Percentiles rank a stretch among this genome's conserved stretches.
Conservation (phyloP, 2,888 invertebrate species). For the Hydrotaea cyrtoneurina region DNA sequence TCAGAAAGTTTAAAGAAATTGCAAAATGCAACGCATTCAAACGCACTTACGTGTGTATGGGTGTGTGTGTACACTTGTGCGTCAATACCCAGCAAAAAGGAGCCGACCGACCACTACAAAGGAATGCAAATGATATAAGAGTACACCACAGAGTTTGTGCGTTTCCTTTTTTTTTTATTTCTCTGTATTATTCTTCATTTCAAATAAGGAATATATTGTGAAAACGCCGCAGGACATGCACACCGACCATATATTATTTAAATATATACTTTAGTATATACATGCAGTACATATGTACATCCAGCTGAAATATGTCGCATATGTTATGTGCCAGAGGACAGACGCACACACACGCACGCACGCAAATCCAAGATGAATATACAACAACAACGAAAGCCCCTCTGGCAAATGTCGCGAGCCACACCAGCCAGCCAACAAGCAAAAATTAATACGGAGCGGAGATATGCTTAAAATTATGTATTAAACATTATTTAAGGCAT, state of each 20-base stretch:
- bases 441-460: background rate
- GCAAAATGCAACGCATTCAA: constrained; percentile 12
- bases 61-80: constrained; percentile 17
- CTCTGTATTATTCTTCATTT: background rate
- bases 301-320: background rate
- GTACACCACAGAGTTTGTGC: background rate
- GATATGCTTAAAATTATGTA: constrained; percentile 32
- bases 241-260: background rate
- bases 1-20: constrained; percentile 24
- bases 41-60: background rate
- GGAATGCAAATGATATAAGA: constrained; percentile 60
- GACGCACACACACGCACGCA: background rate
- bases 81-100: constrained; percentile 39
- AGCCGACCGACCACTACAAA: constrained; percentile 65
- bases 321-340: background rate
- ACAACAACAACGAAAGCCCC: background rate
- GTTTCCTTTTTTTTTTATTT: background rate
- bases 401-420: background rate
- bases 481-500: constrained; percentile 41
- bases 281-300: background rate
- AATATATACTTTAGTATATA: background rate
- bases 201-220: constrained; percentile 52
- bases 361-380: no score
- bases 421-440: no score
- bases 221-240: background rate